These are phyloP conservation scores for Mechanitis messenoides DNA, from an alignment of 2,888 invertebrate species.

Conservation along the genomic window DNA sequence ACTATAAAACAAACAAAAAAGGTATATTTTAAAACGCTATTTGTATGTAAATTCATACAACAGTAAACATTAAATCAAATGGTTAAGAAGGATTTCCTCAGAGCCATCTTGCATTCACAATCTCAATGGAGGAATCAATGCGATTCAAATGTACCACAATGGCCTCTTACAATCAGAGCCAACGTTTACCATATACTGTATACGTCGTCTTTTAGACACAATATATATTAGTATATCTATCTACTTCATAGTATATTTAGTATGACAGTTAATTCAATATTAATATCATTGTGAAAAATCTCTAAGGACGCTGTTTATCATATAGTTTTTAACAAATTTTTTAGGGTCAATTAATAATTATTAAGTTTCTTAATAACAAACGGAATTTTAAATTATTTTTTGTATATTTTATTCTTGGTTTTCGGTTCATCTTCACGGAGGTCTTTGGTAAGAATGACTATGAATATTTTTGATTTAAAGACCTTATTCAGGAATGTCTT, in stretches of 20 bases:
- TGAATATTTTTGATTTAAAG: neutral
- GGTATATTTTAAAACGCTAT: neutral
- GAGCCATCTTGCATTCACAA: conserved; percentile 26
- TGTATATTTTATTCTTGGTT: too few relatives aligned
- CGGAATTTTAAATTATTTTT: too few relatives aligned
- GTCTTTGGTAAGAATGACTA: neutral
- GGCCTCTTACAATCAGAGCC: conserved; percentile 19
- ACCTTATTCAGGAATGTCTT: neutral
- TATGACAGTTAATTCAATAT: neutral
- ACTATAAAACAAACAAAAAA: too few relatives aligned
- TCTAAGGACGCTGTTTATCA: too few relatives aligned
- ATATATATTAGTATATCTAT: neutral
- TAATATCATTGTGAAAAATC: too few relatives aligned
- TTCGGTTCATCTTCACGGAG: too few relatives aligned
- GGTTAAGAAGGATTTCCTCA: conserved; percentile 24
- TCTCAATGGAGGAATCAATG: conserved; percentile 43
- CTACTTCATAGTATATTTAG: neutral
- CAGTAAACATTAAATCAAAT: conserved; percentile 17
- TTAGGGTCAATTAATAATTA: too few relatives aligned
- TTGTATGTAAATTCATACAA: neutral
- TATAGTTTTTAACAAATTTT: too few relatives aligned
- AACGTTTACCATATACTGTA: neutral
- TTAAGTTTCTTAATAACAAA: too few relatives aligned
- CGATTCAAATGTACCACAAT: conserved; percentile 38
- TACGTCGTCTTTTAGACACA: too few relatives aligned